A percentile compares a stretch with the other conserved stretches of the same genome.
Conservation (phyloP, 2,888 invertebrate genomes). For the Ptychoptera contaminata region DNA sequence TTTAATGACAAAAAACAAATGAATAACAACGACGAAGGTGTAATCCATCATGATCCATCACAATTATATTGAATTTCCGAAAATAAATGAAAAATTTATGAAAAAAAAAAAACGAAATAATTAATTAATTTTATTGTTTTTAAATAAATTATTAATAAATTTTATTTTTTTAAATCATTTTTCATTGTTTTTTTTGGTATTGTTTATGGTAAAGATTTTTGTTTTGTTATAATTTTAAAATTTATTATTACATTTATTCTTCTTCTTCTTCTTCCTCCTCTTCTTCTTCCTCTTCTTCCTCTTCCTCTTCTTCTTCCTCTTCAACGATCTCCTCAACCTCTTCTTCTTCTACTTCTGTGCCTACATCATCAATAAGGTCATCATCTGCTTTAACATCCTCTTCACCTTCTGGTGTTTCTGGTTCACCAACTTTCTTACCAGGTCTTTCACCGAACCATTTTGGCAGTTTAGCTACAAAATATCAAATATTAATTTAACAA, state of each 20-base stretch:
- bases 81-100: too few relatives aligned
- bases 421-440: slow-evolving; percentile 79
- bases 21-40: too few relatives aligned
- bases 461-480: slow-evolving; percentile 64
- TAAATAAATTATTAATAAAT: too few relatives aligned
- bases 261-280: slow-evolving; percentile 28
- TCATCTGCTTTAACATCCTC: slow-evolving; percentile 67
- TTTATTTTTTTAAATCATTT: too few relatives aligned
- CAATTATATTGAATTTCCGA: too few relatives aligned
- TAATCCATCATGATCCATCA: too few relatives aligned
- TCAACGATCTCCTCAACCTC: slow-evolving; percentile 60
- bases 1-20: too few relatives aligned
- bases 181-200: too few relatives aligned
- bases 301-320: slow-evolving; percentile 46
- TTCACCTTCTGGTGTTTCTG: slow-evolving; percentile 82
- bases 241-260: slow-evolving; percentile 26
- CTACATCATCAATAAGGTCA: slow-evolving; percentile 55
- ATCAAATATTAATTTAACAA: too few relatives aligned
- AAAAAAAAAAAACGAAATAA: too few relatives aligned
- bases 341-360: slow-evolving; percentile 61
- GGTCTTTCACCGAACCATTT: slow-evolving; percentile 94
- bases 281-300: slow-evolving; percentile 32
- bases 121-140: too few relatives aligned
- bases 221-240: slow-evolving; percentile 20
- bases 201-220: slow-evolving; percentile 12